Conservation (phyloP, 2,113 vertebrate species). For the Erythrolamprus reginae region DNA sequence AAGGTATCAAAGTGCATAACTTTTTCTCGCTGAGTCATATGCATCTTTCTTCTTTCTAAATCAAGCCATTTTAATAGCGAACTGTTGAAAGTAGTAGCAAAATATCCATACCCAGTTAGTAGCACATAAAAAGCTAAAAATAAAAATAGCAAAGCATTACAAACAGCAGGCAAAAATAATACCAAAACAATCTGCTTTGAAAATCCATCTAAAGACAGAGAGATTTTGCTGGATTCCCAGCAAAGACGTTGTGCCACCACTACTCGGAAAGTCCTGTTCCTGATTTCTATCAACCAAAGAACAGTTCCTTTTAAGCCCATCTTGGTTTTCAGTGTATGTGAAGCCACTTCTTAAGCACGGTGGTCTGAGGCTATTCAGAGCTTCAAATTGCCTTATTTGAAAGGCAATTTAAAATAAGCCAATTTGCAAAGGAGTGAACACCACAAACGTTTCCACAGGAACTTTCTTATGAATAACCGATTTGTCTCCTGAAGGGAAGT, state of each 20-base stretch:
- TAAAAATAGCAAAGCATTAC: neutral
- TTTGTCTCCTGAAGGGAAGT: neutral
- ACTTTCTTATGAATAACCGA: neutral
- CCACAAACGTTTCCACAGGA: neutral
- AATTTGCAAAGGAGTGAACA: neutral
- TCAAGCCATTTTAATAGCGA: neutral
- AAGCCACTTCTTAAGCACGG: neutral
- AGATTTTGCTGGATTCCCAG: neutral
- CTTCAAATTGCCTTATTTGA: neutral
- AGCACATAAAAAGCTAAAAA: neutral
- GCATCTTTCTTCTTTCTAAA: neutral
- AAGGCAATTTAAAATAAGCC: neutral
- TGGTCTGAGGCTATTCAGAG: neutral
- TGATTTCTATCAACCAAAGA: neutral
- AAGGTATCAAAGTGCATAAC: neutral
- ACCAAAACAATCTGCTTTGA: neutral
- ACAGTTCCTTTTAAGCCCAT: neutral
- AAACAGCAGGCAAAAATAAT: neutral
- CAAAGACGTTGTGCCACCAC: neutral
- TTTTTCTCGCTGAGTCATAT: neutral
- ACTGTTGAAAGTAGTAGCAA: neutral
- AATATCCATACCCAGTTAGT: neutral
- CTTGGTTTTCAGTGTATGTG: neutral
- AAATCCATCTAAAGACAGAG: neutral
- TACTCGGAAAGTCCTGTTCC: neutral